phyloP scores from a whole-genome alignment of 2,888 invertebrate genomes.

The Corbicula japonica region DNA sequence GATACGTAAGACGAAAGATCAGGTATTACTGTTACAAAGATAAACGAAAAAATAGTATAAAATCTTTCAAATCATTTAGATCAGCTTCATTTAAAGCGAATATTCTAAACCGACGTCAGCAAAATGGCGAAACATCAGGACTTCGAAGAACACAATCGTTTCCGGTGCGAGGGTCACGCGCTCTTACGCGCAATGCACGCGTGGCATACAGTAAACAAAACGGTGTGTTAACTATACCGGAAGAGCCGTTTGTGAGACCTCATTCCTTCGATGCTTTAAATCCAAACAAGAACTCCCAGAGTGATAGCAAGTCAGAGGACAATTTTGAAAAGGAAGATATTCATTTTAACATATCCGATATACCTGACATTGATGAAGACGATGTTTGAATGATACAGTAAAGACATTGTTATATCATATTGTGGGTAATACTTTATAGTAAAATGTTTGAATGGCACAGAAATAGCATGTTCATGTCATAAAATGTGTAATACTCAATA shows the following conservation, averaged over 20 bases:
- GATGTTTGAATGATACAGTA: too few species aligned
- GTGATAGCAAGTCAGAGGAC: background rate
- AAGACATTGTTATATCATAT: too few species aligned
- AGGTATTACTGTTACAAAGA: conserved; percentile 77
- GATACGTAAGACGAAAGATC: conserved; percentile 74
- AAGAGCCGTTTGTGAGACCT: conserved; percentile 62
- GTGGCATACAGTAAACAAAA: conserved; percentile 34
- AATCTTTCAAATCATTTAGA: conserved; percentile 66
- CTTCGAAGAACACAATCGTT: conserved; percentile 66
- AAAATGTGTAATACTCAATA: too few species aligned
- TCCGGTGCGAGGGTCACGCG: conserved; percentile 53
- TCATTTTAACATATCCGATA: conserved; percentile 48
- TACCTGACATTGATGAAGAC: conserved; percentile 56
- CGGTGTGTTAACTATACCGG: conserved; percentile 40
- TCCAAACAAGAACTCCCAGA: conserved; percentile 15
- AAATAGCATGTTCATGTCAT: too few species aligned
- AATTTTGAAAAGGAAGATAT: conserved; percentile 24
- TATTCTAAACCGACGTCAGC: conserved; percentile 34
- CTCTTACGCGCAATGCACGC: conserved; percentile 11
- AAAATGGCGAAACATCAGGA: conserved; percentile 37
- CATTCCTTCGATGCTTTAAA: conserved; percentile 71
- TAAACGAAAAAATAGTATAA: conserved; percentile 76
- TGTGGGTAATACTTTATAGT: too few species aligned
- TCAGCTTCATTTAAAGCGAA: conserved; percentile 66
- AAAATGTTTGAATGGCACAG: too few species aligned